Base-by-base conservation (phyloP, 2,113 vertebrate genomes). In the Mugil cephalus region DNA sequence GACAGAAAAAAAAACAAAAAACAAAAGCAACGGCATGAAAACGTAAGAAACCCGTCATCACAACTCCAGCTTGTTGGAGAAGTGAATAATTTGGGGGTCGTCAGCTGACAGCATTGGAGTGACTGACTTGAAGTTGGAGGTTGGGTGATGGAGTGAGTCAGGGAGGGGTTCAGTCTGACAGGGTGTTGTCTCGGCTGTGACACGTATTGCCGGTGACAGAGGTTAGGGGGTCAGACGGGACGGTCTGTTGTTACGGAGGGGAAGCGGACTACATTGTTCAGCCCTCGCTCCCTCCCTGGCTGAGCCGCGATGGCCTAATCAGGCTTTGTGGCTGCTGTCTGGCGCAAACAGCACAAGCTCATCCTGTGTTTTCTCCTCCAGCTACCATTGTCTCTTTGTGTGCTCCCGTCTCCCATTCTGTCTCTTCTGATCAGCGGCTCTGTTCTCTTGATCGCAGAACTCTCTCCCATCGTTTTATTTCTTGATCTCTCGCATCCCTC, bases 191-290 rank as follows among this genome's bases (percentile, higher is more conserved):
- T 63, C 54, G 38, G 61, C 83, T 47, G 82, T 94, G 93, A 95
- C 92, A 92, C 84, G 64, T 88, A 94, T 93, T 93, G 91, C 85
- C 65, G 48, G 81, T 94, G 93, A 94, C 93, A 94, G 93, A 93
- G 94, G 94, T 93, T 79, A 91, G 67, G 66, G 87, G 94, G 92
- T 93, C 93, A 93, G 92, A 93, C 90, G 77, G 91, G 91, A 91
- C 85, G 91, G 91, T 88, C 91, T 90, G 88, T 88, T 92, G 88
- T 93, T 92, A 90, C 90, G 89, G 92, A 93, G 90, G 82, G 86
- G 89, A 91, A 83, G 76, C 69, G 36, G 52, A 19, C 50, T 55
- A 82, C 88, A 93, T 94, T 95, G 93, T 93, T 92, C 87, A 77
- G 90, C 79, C 80, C 53, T 43, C 52, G 17, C 43, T 58, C 70